Evolutionary conservation across 2,113 vertebrate genomes (phyloP), one percentile per base, ranked within the genome.

Genomic region (Sturnira hondurensis): DNA sequence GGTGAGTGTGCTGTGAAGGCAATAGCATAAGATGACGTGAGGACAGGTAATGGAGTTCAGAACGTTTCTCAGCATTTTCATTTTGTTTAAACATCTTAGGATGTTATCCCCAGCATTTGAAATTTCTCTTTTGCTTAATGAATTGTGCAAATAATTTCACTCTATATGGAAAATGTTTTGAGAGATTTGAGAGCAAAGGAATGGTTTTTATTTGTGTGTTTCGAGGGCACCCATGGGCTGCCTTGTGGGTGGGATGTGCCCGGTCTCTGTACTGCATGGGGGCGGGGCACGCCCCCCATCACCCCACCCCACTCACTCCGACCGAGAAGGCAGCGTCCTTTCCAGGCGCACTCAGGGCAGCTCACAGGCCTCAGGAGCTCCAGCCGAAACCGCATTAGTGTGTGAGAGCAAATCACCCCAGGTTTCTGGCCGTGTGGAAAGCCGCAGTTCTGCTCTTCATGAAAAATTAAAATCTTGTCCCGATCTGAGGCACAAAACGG

Each of bases 401-500:
- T 80, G 89, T 93, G 76, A 78, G 89, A 86, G 87, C 91, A 97
- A 98, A 98, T 98, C 98, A 98, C 97, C 96, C 96, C 97, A 98
- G 95, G 98, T 98, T 97, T 97, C 98, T 96, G 97, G 77, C 97
- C 98, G 65, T 97, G 97, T 96, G 97, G 97, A 97, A 98, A 98
- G 97, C 87, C 95, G 89, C 54, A 97, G 61, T 97, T 98, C 98
- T 97, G 96, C 86, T 96, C 80, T 96, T 98, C 97, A 96, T 98
- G 98, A 98, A 98, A 98, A 97, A 98, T 98, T 98, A 96, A 98
- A 96, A 86, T 87, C 89, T 87, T 76, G 78, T 97, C 97, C 95
- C 97, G 96, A 98, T 96, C 97, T 95, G 94, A 97, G 97, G 97
- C 80, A 95, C 97, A 89, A 93, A 97, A 96, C 22, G 43, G 91